Percentiles rank a stretch among this genome's conserved stretches.
phyloP scores from a whole-genome alignment of 2,797 vertebrate species.

The Sternarchorhynchus goeldii region DNA sequence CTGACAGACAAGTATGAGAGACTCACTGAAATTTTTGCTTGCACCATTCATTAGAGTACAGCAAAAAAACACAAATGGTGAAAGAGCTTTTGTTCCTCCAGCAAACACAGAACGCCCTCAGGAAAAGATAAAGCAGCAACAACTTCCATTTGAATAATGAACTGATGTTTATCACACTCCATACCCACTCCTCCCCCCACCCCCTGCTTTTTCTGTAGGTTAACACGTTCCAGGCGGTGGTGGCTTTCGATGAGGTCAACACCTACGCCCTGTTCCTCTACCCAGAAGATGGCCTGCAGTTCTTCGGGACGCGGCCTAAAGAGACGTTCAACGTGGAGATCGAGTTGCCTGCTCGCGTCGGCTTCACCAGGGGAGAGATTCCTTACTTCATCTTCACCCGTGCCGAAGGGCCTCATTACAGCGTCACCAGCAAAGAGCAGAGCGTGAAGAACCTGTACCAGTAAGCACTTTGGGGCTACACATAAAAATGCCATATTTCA shows the following conservation, averaged over 20 bases:
- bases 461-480: conserved; percentile 31
- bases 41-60: neutral
- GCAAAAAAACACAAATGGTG: neutral
- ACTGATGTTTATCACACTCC: neutral
- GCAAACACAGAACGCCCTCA: neutral
- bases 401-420: conserved; percentile 82
- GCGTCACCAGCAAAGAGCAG: conserved; percentile 82
- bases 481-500: neutral
- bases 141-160: conserved; percentile 20
- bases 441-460: conserved; percentile 82
- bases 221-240: conserved; percentile 94
- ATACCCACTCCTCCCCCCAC: neutral
- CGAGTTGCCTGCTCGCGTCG: conserved; percentile 88
- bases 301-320: conserved; percentile 89
- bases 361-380: conserved; percentile 90
- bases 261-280: conserved; percentile 91
- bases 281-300: conserved; percentile 85
- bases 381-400: conserved; percentile 72
- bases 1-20: neutral
- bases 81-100: conserved; percentile 29
- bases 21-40: conserved; percentile 19
- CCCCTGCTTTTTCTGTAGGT: conserved; percentile 68
- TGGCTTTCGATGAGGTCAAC: conserved; percentile 83
- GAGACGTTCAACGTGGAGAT: conserved; percentile 92
- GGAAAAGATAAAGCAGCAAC: conserved; percentile 10